Base-by-base conservation (phyloP, 1,140 invertebrate genomes). In the Drosophila elegans region DNA sequence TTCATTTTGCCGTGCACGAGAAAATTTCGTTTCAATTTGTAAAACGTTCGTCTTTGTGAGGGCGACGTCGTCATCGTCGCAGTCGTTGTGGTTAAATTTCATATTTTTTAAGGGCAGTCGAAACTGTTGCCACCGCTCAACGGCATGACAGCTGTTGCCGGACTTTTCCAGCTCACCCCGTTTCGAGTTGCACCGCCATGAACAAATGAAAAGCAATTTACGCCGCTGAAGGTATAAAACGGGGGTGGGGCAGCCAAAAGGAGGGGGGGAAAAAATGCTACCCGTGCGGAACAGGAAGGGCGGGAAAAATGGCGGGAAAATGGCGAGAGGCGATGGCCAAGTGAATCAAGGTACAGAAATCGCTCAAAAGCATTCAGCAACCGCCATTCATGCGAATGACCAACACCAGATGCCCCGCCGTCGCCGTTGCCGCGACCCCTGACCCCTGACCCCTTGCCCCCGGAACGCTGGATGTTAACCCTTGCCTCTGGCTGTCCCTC, bases 121-220 rank as follows among this genome's bases (percentile, higher is more conserved):
- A 77, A 76, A 80, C 66, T 67, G 61, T 73, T 61, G 48, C 80
- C 66, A 62, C 34, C 45, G 56, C 57, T 39, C 39, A 16, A 49
- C 59, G 80, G 62, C 51, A 76, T 84, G 68, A 81, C 82, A 86
- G 78, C 82, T 85, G 82, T 78, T 86, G 78, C 83, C 78, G 73
- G 64, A 63, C 13, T 29, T 57, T 63, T 42, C 27, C 46, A 27
- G 41, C 32, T 38, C 9, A 29, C 25, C 56, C 9, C 38, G 45
- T 42, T 32, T 34, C 42, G 34, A 32, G 13, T 11, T 21, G 16
- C 36, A 39, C 32, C 12, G 13, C 32, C 4, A 36, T 13, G 51
- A 77, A 69, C 74, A 86, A 86, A 86, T 88, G 83, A 82, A 86
- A 86, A 86, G 82, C 79, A 86, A 86, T 82, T 86, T 86, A 64